Evolutionary conservation across 2,113 vertebrate genomes (phyloP).

Genomic region (Clarias magur): DNA sequence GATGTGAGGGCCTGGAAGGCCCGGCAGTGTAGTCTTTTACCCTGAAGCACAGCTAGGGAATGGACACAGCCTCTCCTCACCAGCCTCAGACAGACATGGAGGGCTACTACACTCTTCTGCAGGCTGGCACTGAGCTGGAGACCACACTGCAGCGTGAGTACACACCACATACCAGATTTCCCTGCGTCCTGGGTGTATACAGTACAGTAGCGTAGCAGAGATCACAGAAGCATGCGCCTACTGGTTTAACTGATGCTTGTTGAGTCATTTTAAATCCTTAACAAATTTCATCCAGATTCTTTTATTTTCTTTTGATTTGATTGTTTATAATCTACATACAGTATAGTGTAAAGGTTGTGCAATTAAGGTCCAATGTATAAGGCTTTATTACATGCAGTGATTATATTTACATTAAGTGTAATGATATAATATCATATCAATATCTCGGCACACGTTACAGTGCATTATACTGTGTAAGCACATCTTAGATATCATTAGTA

Average conservation of each 20-base stretch:
- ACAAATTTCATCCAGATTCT: constrained; percentile 52
- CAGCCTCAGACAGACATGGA: constrained; percentile 76
- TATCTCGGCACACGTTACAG: neutral
- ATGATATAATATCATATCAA: neutral
- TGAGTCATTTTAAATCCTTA: constrained; percentile 53
- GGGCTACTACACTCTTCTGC: constrained; percentile 80
- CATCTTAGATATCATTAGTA: neutral
- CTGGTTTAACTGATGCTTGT: neutral
- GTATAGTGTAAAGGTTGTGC: neutral
- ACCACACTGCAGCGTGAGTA: constrained; percentile 79
- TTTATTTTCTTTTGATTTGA: neutral
- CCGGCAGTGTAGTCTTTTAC: constrained; percentile 21
- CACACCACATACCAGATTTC: neutral
- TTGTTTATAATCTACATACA: constrained; percentile 22
- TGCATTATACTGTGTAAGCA: neutral
- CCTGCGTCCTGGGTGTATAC: neutral
- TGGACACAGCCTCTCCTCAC: constrained; percentile 70
- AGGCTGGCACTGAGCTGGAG: constrained; percentile 77
- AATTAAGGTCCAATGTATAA: neutral
- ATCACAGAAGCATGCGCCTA: neutral
- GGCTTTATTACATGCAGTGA: neutral
- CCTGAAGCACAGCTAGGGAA: constrained; percentile 55
- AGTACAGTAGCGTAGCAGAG: neutral
- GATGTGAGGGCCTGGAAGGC: constrained; percentile 63
- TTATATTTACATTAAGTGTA: neutral